Base-by-base conservation (phyloP, 1,140 invertebrate species). In the Pseudomyrmex pallidus region DNA sequence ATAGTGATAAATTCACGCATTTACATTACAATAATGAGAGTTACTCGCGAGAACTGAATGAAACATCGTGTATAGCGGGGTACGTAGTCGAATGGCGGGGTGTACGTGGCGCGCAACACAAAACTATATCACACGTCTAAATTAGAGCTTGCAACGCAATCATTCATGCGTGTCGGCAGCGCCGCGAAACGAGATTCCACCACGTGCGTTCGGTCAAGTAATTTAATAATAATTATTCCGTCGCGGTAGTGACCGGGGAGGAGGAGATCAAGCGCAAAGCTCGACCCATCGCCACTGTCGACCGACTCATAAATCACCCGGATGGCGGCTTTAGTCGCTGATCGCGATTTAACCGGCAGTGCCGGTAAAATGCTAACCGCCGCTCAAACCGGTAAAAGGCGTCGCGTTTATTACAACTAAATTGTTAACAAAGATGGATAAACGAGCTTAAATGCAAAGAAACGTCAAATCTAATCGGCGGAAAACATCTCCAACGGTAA, bases 221-320 rank as follows among this genome's bases (percentile, higher is more conserved):
- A 87, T 88, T 87, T 87, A 88, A 87, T 88, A 87, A 87, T 87
- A 87, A 87, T 87, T 87, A 87, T 87, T 87, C 82, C 74, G 73
- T 87, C 61, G 67, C 72, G 72, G 59, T 35, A 35, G 35, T 35
- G 35, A 35, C 35, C 35, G 35, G 5, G 7, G 35, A 35, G 35
- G 35, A 35, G 35, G 35, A 76, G 46, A 54, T 15, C 64, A 61
- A 62, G n/a, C 61, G 22, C 67, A 77, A 59, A 57, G 13, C 68
- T 35, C 61, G 68, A 64, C 74, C 74, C 70, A 87, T 85, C 83
- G 74, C 83, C 57, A 76, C 68, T 56, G 77, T 78, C 50, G 74
- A 54, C 35, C 44, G 7, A 74, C 83, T 83, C 86, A 68, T 88
- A 87, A 88, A 88, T 88, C 83, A 88, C 52, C 72, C 77, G 54